phyloP scores from a whole-genome alignment of 2,797 vertebrate species.

The Anniella stebbinsi region DNA sequence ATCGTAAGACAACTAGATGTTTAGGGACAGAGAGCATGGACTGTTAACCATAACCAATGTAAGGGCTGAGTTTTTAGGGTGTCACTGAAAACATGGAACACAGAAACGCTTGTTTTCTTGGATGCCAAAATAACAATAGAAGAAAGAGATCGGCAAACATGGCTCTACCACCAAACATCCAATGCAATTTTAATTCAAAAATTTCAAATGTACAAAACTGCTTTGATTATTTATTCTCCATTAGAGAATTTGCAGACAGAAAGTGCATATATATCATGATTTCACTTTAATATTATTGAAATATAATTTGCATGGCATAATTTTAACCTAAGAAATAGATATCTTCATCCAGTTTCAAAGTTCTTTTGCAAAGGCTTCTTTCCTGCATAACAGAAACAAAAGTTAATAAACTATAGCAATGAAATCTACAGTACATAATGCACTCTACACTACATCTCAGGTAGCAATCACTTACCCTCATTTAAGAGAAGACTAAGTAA shows the following conservation, averaged over 20 bases:
- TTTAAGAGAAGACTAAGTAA: constrained; percentile 86
- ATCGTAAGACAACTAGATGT: not conserved
- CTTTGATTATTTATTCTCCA: constrained; percentile 7
- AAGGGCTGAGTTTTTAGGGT: not conserved
- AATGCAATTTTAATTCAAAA: constrained; percentile 2
- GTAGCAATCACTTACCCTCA: constrained; percentile 59
- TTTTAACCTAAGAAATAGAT: constrained; percentile 46
- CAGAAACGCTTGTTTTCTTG: not conserved
- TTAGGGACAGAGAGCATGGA: not conserved
- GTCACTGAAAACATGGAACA: not conserved
- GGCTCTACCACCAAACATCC: not conserved
- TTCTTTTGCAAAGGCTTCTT: constrained; percentile 69
- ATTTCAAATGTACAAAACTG: not conserved
- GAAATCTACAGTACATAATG: not conserved
- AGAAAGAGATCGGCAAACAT: not conserved
- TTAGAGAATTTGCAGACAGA: constrained; percentile 18
- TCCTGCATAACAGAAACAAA: constrained; percentile 69
- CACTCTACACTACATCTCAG: not conserved
- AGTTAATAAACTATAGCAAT: constrained; percentile 7
- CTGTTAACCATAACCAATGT: not conserved
- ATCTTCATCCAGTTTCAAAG: constrained; percentile 39
- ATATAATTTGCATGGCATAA: constrained; percentile 30
- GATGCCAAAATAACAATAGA: not conserved
- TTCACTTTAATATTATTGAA: constrained; percentile 14
- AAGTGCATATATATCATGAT: not conserved